A percentile compares a stretch with the other conserved stretches of the same genome.
These are phyloP conservation scores for Elachura formosa DNA, from an alignment of 2,113 vertebrate genomes.

Conservation along the genomic window DNA sequence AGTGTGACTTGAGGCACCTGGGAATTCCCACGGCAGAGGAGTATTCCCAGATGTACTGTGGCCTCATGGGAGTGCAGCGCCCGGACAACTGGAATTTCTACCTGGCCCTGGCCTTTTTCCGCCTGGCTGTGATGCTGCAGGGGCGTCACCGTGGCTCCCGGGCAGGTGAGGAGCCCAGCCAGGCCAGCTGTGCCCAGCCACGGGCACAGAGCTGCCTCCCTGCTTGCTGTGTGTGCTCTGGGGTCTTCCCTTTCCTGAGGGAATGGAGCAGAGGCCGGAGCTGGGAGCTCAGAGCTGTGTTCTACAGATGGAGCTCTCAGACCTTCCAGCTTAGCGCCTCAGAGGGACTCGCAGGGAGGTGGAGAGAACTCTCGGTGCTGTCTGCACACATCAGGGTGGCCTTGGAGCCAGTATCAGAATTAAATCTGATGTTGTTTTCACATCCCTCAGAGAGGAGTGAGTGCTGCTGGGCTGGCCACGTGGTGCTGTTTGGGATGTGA, in stretches of 20 bases:
- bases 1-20: conserved; percentile 42
- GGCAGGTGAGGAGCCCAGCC: conserved; percentile 55
- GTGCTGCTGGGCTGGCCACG: not conserved
- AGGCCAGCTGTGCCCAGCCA: not conserved
- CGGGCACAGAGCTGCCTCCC: not conserved
- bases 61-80: conserved; percentile 6
- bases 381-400: not conserved
- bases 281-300: not conserved
- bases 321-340: not conserved
- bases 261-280: not conserved
- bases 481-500: not conserved
- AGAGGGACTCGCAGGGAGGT: not conserved
- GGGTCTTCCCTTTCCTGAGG: not conserved
- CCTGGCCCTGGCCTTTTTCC: conserved; percentile 81
- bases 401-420: not conserved
- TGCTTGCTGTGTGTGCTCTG: not conserved
- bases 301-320: conserved; percentile 55
- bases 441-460: not conserved
- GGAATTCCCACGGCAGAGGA: conserved; percentile 75
- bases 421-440: not conserved
- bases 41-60: conserved; percentile 70
- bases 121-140: conserved; percentile 71
- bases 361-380: not conserved
- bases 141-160: conserved; percentile 47
- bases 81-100: conserved; percentile 79